Conservation (phyloP, 2,797 vertebrate species). For the Coluber constrictor region DNA sequence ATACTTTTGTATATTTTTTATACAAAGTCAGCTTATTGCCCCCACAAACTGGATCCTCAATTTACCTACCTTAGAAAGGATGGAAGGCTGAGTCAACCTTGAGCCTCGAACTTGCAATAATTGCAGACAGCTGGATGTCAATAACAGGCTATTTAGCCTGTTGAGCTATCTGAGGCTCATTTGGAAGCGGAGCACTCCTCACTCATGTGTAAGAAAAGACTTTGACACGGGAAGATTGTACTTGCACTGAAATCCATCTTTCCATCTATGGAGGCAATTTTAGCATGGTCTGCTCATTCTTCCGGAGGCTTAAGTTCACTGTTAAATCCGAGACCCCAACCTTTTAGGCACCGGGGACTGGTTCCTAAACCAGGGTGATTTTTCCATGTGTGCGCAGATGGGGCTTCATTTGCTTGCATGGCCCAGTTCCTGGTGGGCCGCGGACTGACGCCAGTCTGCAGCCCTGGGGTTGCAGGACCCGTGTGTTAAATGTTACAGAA, state of each 20-base stretch:
- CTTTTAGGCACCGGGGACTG: not conserved
- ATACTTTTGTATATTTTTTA: too few species aligned
- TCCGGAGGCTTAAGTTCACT: not conserved
- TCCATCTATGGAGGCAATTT: not conserved
- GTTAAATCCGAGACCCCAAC: not conserved
- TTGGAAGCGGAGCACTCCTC: not conserved
- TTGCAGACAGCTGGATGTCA: too few species aligned
- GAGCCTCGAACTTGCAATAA: too few species aligned
- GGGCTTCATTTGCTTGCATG: too few species aligned
- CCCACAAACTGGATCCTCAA: too few species aligned
- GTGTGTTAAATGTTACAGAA: not conserved
- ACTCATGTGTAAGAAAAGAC: not conserved
- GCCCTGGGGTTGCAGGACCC: not conserved
- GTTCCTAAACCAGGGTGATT: not conserved
- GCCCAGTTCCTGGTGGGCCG: too few species aligned
- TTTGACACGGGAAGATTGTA: not conserved
- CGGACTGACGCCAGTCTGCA: too few species aligned
- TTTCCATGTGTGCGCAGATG: fast-evolving
- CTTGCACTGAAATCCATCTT: not conserved
- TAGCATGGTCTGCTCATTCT: not conserved
- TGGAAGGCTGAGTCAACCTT: too few species aligned
- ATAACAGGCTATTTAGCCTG: too few species aligned
- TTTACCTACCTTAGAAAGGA: too few species aligned
- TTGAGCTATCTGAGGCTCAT: not conserved
- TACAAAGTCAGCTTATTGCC: too few species aligned